These are phyloP conservation scores for Leptoteleia sp. DNA, from an alignment of 1,140 invertebrate species.

Conservation along the genomic window DNA sequence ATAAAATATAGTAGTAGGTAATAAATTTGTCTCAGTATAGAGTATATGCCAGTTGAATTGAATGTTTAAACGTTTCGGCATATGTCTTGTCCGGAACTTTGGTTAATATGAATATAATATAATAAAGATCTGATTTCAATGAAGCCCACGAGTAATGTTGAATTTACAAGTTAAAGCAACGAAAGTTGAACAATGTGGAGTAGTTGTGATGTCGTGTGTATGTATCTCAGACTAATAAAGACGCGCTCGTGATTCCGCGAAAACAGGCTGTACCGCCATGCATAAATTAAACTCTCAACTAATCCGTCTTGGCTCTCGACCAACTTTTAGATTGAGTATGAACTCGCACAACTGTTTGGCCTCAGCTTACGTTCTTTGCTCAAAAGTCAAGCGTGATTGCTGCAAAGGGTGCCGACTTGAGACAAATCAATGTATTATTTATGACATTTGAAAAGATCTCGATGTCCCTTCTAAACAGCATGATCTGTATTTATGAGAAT, in stretches of 20 bases:
- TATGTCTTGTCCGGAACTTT: too few species aligned
- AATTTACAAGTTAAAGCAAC: constrained; percentile 59
- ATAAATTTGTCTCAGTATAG: too few species aligned
- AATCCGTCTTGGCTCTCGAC: constrained; percentile 66
- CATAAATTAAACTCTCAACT: constrained; percentile 69
- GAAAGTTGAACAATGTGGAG: constrained; percentile 61
- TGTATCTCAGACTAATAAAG: constrained; percentile 63
- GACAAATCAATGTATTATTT: constrained; percentile 62
- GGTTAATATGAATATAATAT: constrained; percentile 11
- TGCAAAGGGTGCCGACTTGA: constrained; percentile 60
- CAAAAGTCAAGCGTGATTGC: constrained; percentile 62
- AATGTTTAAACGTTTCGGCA: too few species aligned
- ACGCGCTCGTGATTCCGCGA: constrained; percentile 62
- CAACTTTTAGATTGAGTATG: constrained; percentile 69
- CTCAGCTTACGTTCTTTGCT: constrained; percentile 62
- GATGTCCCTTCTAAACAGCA: constrained; percentile 33
- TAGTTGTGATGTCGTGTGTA: constrained; percentile 59
- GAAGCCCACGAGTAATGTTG: constrained; percentile 40
- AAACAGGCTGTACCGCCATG: constrained; percentile 63
- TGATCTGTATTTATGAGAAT: constrained; percentile 28
- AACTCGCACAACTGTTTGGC: constrained; percentile 66
- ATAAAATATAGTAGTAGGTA: too few species aligned
- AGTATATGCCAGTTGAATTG: too few species aligned
- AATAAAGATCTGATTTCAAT: constrained; percentile 47
- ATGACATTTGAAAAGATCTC: constrained; percentile 51